Evolutionary conservation across 2,888 invertebrate genomes (phyloP).

Genomic region (Seira ritae): DNA sequence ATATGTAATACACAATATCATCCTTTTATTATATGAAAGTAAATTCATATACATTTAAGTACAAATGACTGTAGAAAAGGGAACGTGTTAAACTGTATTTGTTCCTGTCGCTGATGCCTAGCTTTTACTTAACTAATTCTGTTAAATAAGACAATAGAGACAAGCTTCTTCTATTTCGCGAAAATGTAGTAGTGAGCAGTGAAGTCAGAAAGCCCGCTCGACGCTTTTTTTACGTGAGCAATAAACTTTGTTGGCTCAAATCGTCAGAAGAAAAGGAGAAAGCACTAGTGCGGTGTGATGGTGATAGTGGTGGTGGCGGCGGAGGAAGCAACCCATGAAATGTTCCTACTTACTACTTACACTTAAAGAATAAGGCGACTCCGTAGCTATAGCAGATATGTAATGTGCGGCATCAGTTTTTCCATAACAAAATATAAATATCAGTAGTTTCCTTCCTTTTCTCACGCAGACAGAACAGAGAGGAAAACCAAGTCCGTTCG

Average conservation of each 20-base stretch:
- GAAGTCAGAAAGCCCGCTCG: neutral
- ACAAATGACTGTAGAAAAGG: too few species aligned
- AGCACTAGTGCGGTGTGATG: too few species aligned
- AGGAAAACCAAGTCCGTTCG: slow-evolving; percentile 18
- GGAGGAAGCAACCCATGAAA: slow-evolving; percentile 46
- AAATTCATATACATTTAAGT: too few species aligned
- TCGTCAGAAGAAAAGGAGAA: neutral
- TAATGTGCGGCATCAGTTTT: neutral
- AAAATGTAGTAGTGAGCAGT: neutral
- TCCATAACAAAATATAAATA: neutral
- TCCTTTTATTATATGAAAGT: too few species aligned
- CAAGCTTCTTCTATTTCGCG: too few species aligned
- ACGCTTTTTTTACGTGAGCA: too few species aligned
- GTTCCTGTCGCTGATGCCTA: neutral
- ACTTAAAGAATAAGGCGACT: neutral
- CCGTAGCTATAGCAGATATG: neutral
- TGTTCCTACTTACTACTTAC: slow-evolving; percentile 41
- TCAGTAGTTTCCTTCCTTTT: neutral
- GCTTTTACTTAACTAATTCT: neutral
- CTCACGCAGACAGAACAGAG: too few species aligned
- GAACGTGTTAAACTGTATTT: too few species aligned
- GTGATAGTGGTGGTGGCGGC: too few species aligned
- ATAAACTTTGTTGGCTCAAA: too few species aligned
- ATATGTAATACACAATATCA: too few species aligned
- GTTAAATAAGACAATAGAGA: neutral